Conservation (phyloP, 2,888 invertebrate species). For the Cetonia aurata region DNA sequence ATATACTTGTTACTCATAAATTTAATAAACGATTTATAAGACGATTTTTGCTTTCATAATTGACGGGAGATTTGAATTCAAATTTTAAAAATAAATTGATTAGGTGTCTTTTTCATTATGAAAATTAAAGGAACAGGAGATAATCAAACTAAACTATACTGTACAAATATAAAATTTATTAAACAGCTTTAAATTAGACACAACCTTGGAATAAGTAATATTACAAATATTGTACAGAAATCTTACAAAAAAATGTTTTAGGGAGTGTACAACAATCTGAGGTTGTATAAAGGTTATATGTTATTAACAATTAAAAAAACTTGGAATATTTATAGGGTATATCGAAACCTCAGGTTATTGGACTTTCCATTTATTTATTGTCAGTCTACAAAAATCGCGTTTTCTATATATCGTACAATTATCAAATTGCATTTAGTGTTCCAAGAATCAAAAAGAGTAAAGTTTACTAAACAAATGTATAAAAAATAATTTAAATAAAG, state of each 20-base stretch:
- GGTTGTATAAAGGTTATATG: constrained; percentile 9
- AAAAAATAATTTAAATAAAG: constrained; percentile 5
- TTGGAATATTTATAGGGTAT: neutral
- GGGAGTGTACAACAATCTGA: constrained; percentile 16
- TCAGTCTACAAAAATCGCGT: constrained; percentile 25
- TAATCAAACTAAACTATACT: constrained; percentile 20
- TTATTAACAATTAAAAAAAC: neutral
- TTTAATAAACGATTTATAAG: constrained; percentile 30
- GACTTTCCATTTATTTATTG: constrained; percentile 22
- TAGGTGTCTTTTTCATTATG: neutral
- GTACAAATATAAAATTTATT: constrained; percentile 48
- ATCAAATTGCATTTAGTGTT: constrained; percentile 6
- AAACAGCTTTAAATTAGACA: constrained; percentile 45
- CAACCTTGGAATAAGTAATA: constrained; percentile 48
- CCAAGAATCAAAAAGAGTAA: neutral
- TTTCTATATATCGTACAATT: constrained; percentile 9
- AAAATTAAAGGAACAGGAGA: neutral
- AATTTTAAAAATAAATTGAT: neutral
- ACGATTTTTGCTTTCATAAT: no score
- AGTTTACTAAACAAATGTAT: constrained; percentile 1
- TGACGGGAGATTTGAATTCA: neutral
- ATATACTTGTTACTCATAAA: constrained; percentile 34
- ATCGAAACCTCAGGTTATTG: constrained; percentile 18
- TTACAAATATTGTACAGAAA: constrained; percentile 42
- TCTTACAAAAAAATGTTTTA: constrained; percentile 7